These are phyloP conservation scores for Perithous albicinctus DNA, from an alignment of 2,888 invertebrate genomes.

Conservation along the genomic window DNA sequence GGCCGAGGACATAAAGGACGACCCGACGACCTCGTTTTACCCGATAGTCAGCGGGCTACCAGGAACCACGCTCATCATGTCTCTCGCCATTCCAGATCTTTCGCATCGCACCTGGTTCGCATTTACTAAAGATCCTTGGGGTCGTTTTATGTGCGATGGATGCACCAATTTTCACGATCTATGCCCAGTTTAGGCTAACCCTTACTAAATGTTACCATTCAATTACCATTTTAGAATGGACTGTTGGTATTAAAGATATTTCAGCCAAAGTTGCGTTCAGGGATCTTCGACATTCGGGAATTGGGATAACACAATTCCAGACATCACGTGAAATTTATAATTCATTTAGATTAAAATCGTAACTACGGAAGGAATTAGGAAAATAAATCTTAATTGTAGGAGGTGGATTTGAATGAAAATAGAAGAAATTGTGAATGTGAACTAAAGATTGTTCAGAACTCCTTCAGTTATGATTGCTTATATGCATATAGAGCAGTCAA, in stretches of 20 bases:
- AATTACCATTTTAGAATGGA: neutral
- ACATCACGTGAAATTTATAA: too few species aligned
- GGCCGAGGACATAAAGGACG: conserved; percentile 62
- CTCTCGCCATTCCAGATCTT: conserved; percentile 4
- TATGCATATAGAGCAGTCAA: neutral
- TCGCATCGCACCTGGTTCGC: conserved; percentile 36
- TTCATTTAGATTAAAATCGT: too few species aligned
- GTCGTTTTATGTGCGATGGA: neutral
- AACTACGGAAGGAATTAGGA: too few species aligned
- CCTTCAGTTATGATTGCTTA: conserved; percentile 17
- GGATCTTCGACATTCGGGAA: too few species aligned
- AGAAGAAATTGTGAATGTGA: too few species aligned
- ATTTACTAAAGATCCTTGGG: neutral
- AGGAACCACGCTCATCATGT: conserved; percentile 23
- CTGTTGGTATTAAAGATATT: neutral
- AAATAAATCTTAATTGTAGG: too few species aligned
- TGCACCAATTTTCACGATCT: neutral
- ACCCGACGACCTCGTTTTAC: conserved; percentile 59
- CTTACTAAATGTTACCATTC: neutral
- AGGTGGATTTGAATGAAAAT: too few species aligned
- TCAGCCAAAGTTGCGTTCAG: neutral
- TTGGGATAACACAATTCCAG: too few species aligned
- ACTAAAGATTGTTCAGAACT: neutral
- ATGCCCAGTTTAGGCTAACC: neutral
- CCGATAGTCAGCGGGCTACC: conserved; percentile 45